A percentile compares a stretch with the other conserved stretches of the same genome.
Evolutionary conservation across 2,113 vertebrate species (phyloP).

Genomic region (Nerophis ophidion): DNA sequence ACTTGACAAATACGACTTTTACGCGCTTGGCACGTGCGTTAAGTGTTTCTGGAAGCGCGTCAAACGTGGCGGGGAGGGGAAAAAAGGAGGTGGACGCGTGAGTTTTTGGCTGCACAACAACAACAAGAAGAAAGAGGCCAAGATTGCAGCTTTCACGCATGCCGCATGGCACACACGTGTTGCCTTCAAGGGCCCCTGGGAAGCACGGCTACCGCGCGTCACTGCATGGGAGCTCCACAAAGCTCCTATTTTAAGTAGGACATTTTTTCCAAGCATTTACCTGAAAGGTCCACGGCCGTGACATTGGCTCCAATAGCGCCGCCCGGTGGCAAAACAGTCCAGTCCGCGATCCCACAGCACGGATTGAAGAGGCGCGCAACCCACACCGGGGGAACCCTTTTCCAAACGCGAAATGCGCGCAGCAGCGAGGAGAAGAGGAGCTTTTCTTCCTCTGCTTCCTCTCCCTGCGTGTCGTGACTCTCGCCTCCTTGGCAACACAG

Average conservation of each 20-base stretch:
- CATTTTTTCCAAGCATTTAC: constrained; percentile 31
- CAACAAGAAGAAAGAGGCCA: not conserved
- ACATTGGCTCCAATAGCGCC: constrained; percentile 97
- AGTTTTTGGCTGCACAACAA: constrained; percentile 2
- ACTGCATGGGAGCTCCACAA: constrained; percentile 22
- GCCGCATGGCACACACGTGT: constrained; percentile 59
- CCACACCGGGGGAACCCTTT: constrained; percentile 23
- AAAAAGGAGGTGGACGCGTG: constrained; percentile 12
- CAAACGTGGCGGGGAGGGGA: constrained; percentile 28
- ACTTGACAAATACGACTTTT: constrained; percentile 18
- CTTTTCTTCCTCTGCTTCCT: constrained; percentile 33
- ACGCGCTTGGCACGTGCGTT: constrained; percentile 37
- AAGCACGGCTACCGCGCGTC: constrained; percentile 31
- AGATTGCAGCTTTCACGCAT: constrained; percentile 40
- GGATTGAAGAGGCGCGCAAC: constrained; percentile 34
- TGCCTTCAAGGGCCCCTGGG: constrained; percentile 59
- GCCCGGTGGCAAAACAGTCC: constrained; percentile 75
- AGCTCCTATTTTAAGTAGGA: not conserved
- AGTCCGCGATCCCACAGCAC: constrained; percentile 6
- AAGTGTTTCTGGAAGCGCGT: constrained; percentile 31
- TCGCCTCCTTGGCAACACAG: constrained; percentile 76
- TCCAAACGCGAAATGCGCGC: constrained; percentile 47
- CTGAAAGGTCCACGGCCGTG: constrained; percentile 81
- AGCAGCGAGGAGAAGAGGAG: constrained; percentile 28
- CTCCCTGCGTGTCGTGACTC: constrained; percentile 53